Evolutionary conservation across 2,797 vertebrate species (phyloP).

Genomic region (Spheniscus humboldti): DNA sequence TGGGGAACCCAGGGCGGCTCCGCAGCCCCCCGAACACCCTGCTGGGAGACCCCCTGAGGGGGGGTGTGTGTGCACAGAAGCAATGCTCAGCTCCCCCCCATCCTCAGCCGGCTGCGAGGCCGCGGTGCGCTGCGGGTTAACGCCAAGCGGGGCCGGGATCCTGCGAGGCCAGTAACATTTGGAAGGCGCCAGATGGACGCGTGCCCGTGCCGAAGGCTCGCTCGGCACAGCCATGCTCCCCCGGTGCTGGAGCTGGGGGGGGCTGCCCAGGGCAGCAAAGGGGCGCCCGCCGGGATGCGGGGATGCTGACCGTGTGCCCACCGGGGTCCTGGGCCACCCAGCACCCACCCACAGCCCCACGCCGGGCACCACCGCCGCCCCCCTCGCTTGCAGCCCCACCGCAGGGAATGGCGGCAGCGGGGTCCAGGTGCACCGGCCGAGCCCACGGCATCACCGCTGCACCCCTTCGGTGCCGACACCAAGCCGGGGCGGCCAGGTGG

Average conservation of each 20-base stretch:
- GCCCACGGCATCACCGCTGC: not conserved
- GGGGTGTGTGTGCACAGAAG: rapidly evolving
- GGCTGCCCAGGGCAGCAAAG: not conserved
- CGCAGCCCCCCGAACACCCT: not conserved
- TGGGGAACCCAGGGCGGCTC: rapidly evolving
- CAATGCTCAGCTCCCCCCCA: rapidly evolving
- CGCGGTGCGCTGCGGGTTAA: conserved; percentile 42
- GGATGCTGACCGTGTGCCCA: not conserved
- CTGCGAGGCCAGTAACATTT: conserved; percentile 57
- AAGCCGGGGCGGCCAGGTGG: not conserved
- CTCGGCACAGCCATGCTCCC: conserved; percentile 20
- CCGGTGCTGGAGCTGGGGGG: not conserved
- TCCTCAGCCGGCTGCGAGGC: not conserved
- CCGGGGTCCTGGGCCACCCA: rapidly evolving
- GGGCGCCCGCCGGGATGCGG: not conserved
- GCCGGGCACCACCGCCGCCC: not conserved
- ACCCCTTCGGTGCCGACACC: not conserved
- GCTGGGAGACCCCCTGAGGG: not conserved
- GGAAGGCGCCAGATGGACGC: conserved; percentile 55
- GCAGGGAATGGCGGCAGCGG: not conserved
- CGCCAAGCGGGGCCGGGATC: conserved; percentile 22
- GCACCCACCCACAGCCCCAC: rapidly evolving
- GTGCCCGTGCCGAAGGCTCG: conserved; percentile 46
- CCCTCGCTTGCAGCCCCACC: not conserved
- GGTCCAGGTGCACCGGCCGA: not conserved